Base-by-base conservation (phyloP, 2,113 vertebrate genomes). In the Cryptoleucopteryx plumbea region DNA sequence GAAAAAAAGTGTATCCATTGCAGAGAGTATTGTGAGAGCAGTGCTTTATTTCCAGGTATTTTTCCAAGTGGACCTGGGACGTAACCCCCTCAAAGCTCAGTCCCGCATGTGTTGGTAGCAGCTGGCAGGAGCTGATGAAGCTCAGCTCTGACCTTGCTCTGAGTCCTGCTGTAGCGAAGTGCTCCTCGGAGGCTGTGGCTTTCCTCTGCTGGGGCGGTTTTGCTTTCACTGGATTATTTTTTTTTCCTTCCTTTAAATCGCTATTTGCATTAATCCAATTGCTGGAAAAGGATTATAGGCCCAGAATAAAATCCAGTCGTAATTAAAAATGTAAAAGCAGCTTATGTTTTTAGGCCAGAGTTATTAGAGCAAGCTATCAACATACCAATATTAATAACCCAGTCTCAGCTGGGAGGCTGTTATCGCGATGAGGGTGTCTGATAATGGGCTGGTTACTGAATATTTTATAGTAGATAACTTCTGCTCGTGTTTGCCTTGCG, bases 281-380 rank as follows among this genome's bases (percentile, higher is more conserved):
- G 74, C 43, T 87, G 82, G 92, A 78, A 92, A 88, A 86, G 26
- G 94, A 94, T 96, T 96, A 81, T 83, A 77, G 88, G 47, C 85
- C 71, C 67, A 58, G 71, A 88, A 86, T 93, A 96, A 92, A 96
- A 94, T 88, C 82, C 29, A 1, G 42, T 17, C 1, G 0, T 96
- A 94, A 96, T 96, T 96, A 96, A 95, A 96, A 95, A 92, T 93
- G 50, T 68, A 81, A 93, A 96, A 95, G 96, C 85, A 0, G 93
- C 88, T 97, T 97, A 94, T 43, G 79, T 94, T 97, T 97, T 95
- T 92, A 96, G 96, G 94, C 53, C 93, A 96, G 77, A 94, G 90
- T 88, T 95, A 93, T 95, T 96, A 92, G 50, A 83, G 71, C 79
- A 59, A 78, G 47, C 55, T 91, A 93, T 93, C 91, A 82, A 38